Base-by-base conservation (phyloP, 2,888 invertebrate genomes). In the Cheilosia urbana region DNA sequence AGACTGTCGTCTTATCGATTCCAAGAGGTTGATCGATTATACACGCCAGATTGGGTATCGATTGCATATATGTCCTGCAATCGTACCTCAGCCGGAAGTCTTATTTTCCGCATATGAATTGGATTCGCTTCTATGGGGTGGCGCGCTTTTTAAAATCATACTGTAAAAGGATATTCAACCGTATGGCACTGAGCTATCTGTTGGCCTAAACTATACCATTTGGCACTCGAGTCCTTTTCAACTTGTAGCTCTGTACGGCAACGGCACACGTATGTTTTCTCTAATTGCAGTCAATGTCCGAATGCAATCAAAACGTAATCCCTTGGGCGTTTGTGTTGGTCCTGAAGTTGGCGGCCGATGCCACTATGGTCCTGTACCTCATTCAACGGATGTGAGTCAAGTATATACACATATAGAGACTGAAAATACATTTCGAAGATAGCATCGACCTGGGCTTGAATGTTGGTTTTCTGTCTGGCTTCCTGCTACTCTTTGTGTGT, bases 261-360 rank as follows among this genome's bases (percentile, higher is more conserved):
- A 47, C 75, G 55, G 55, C 53, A 77, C 81, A 75, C 77, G 80
- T 85, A 85, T 85, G 85, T 81, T 85, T 76, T 77, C 81, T 72
- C 85, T 85, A 85, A 85, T 85, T 85, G 85, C 80, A 80, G 85
- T 85, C 85, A 85, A 85, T 85, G 85, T 85, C 85, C 85, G 85
- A 85, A 80, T 85, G 85, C 81, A 81, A 85, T 85, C 85, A 80
- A 51, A 80, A 85, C 77, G 80, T 72, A 85, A 81, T 85, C 85
- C 85, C 81, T 68, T 45, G 85, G 81, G 84, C 75, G 84, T 66
- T 63, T 30, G 80, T 78, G 63, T 71, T 72, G 65, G 69, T 73
- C 75, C 60, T 71, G 71, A 63, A 63, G 75, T 71, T 71, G 71
- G 75, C 60, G 73, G 78, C 40, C 69, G 55, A 58, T 57, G 37